Conservation (phyloP, 2,888 invertebrate genomes). For the Formica aserva region DNA sequence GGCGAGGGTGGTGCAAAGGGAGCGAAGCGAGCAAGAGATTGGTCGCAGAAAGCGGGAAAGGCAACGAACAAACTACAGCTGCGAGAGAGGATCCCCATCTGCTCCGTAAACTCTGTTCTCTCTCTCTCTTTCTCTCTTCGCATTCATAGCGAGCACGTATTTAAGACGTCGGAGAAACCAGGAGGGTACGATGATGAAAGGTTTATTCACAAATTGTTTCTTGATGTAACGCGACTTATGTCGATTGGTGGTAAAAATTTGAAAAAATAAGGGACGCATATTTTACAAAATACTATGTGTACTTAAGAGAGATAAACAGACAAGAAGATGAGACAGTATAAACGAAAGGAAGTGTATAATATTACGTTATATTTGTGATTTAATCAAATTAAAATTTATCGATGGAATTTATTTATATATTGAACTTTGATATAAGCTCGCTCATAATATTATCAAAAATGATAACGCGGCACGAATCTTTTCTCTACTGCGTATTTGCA, state of each 20-base stretch:
- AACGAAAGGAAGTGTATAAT: background rate
- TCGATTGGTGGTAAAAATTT: background rate
- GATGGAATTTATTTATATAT: background rate
- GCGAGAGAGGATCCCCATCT: conserved; percentile 27
- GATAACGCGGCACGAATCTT: background rate
- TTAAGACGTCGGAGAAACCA: conserved; percentile 19
- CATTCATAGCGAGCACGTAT: background rate
- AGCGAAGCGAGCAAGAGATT: conserved; percentile 36
- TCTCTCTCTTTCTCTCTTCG: background rate
- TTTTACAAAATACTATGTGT: background rate
- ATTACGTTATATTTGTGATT: background rate
- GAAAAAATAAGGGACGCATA: background rate
- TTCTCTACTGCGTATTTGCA: background rate
- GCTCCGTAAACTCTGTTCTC: background rate
- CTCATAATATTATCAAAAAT: background rate
- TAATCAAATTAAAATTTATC: conserved; percentile 6
- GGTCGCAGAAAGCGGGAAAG: conserved; percentile 24
- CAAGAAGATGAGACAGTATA: background rate
- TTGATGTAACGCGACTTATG: background rate
- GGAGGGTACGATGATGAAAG: background rate
- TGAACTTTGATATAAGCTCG: background rate
- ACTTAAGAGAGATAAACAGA: background rate
- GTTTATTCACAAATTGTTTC: conserved; percentile 2
- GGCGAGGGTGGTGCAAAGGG: conserved; percentile 36
- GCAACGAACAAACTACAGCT: conserved; percentile 27